Evolutionary conservation across 2,888 invertebrate species (phyloP), one percentile per base, ranked within the genome.

Genomic region (Geotrupes spiniger): DNA sequence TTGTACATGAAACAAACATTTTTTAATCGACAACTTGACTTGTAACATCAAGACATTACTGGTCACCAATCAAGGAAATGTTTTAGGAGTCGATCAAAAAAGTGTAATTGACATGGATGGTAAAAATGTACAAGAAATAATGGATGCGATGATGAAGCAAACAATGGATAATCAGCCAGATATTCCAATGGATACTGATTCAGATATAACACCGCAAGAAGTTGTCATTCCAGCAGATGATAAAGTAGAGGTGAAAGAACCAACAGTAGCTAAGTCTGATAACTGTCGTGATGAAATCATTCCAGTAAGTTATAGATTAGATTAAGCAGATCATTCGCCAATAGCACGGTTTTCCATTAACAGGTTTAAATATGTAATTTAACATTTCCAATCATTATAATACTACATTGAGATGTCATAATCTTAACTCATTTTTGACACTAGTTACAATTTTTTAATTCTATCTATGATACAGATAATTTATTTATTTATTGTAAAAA

Each of bases 141-240:
- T 78, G 64, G 76, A 77, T 52, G 71, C 70, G 36, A 66, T 77
- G 54, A 75, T 77, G 75, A 71, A 73, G 54, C 68, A 73, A 55
- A 73, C 73, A 1, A 74, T 75, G 74, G 73, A 66, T 15, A 68
- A 61, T 54, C 63, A 33, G 46, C 59, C 56, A 29, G 65, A 64
- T 53, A 45, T 58, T 9, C 47, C 45, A 21, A 41, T 45, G n/a
- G 60, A 59, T 43, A 57, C 53, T 5, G 71, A 70, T 53, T 64
- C 66, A 1, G 71, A 71, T 53, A 60, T 63, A 26, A 59, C 61
- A 1, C 59, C 42, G 5, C 39, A 42, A 31, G 53, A 55, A 53
- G 43, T 46, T 11, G 15, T 49, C 21, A 40, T 53, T 26, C 37
- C 47, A 8, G 38, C 40, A 44, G 45, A 49, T 60, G 25, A 41